Base-by-base conservation (phyloP, 2,113 vertebrate genomes). In the Microcebus tavaratra region DNA sequence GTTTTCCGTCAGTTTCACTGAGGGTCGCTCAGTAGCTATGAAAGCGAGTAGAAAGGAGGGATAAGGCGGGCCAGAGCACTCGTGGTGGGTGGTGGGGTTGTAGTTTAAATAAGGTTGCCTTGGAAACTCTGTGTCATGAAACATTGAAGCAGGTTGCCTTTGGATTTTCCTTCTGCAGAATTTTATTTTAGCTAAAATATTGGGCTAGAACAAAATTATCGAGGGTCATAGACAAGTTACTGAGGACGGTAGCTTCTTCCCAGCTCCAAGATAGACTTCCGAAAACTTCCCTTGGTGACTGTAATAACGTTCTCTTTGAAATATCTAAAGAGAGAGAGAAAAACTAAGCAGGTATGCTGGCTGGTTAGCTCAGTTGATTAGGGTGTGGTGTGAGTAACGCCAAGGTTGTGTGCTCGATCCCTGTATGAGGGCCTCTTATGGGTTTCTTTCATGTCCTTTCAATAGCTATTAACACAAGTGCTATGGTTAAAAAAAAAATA, bases 291-390 rank as follows among this genome's bases (percentile, higher is more conserved):
- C 11, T n/a, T 45, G 39, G 10, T 9, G 3, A 36, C 5, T 31
- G 36, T 11, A 17, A 2, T 45, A 34, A 53, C 6, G 18, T 3
- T 42, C 36, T 45, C 3, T 21, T 36, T 80, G 45, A 63, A 50
- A 2, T 31, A 17, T 27, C 20, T 63, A 4, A 0, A 0, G 0
- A 45, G 17, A 20, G 0, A 57, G 9, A 29, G 29, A 4, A 3
- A 0, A 0, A 0, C 0, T 0, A 1, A 13, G 0, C 0, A 0
- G 0, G 0, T 0, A 0, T 0, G 0, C 0, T 0, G 90, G 67
- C 79, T 39, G 39, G 86, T 53, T 90, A 73, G 45, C n/a, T 94
- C 78, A 73, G 45, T n/a, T 63, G 76, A 42, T 72, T 81, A 63
- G 78, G 55, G 21, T 23, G 42, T 68, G 75, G 39, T 81, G 75